phyloP scores from a whole-genome alignment of 2,888 invertebrate species.

The Selenia dentaria region DNA sequence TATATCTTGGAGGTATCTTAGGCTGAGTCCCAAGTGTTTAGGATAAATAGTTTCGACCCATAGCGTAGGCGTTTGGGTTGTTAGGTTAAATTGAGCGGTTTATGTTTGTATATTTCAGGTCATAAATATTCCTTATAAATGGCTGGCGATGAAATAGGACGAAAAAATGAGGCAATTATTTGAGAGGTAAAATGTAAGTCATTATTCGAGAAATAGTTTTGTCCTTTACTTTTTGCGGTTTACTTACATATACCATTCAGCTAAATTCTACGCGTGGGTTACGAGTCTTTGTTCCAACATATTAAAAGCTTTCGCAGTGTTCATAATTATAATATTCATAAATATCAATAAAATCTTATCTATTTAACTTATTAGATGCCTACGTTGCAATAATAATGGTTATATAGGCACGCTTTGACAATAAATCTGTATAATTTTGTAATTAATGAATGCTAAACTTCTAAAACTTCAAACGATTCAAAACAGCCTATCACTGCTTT shows the following conservation, averaged over 20 bases:
- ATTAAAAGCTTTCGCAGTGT: too few relatives aligned
- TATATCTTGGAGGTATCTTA: slow-evolving; percentile 25
- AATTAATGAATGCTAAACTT: slow-evolving; percentile 5
- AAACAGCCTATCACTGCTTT: slow-evolving; percentile 1
- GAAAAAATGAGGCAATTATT: slow-evolving; percentile 15
- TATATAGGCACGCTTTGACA: too few relatives aligned
- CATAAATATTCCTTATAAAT: slow-evolving; percentile 22
- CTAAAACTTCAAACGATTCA: slow-evolving; percentile 4
- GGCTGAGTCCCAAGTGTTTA: slow-evolving; percentile 27
- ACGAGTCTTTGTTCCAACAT: too few relatives aligned
- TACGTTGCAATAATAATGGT: too few relatives aligned
- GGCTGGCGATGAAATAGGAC: slow-evolving; percentile 12
- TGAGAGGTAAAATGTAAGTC: slow-evolving; percentile 8
- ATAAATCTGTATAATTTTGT: not conserved
- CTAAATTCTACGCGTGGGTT: too few relatives aligned
- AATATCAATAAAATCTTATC: too few relatives aligned
- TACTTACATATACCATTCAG: too few relatives aligned
- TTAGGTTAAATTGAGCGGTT: slow-evolving; percentile 26
- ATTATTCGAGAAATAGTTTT: slow-evolving; percentile 5
- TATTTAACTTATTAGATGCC: too few relatives aligned
- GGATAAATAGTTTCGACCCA: slow-evolving; percentile 29
- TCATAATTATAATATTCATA: too few relatives aligned
- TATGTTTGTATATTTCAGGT: slow-evolving; percentile 22
- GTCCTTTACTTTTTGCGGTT: too few relatives aligned
- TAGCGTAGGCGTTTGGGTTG: slow-evolving; percentile 26